phyloP scores from a whole-genome alignment of 2,888 invertebrate genomes.

The Julus scanicus region DNA sequence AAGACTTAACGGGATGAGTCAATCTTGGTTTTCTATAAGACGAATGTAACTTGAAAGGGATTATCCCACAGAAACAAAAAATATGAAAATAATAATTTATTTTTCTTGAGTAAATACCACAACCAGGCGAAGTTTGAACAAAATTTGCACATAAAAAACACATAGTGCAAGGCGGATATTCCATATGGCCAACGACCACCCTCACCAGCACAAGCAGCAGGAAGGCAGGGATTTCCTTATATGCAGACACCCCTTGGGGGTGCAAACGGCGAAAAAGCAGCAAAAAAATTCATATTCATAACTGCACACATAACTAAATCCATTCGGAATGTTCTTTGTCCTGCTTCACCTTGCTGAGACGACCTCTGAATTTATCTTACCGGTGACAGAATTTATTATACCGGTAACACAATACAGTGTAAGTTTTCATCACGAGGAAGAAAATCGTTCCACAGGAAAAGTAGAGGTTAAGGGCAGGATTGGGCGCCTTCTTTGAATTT shows the following conservation, averaged over 20 bases:
- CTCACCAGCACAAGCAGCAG: not conserved
- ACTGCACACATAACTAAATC: not conserved
- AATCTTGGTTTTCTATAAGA: too few relatives aligned
- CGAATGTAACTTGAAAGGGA: too few relatives aligned
- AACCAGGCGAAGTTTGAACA: not conserved
- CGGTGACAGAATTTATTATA: conserved; percentile 21
- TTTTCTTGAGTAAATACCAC: not conserved
- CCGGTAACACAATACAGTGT: not conserved
- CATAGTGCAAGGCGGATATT: not conserved
- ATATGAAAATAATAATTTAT: not conserved
- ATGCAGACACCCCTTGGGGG: not conserved
- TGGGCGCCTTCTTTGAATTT: not conserved
- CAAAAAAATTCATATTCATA: conserved; percentile 7
- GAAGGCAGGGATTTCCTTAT: not conserved
- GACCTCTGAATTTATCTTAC: conserved; percentile 14
- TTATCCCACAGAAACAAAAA: not conserved
- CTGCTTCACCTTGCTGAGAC: not conserved
- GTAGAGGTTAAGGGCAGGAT: not conserved
- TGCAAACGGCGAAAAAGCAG: not conserved
- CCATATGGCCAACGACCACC: conserved; percentile 18
- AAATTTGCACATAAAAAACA: not conserved
- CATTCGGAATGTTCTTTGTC: conserved; percentile 20
- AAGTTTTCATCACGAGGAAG: not conserved
- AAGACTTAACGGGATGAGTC: too few relatives aligned
- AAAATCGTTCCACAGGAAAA: not conserved